phyloP scores from a whole-genome alignment of 2,113 vertebrate genomes.

The Nicator chloris region DNA sequence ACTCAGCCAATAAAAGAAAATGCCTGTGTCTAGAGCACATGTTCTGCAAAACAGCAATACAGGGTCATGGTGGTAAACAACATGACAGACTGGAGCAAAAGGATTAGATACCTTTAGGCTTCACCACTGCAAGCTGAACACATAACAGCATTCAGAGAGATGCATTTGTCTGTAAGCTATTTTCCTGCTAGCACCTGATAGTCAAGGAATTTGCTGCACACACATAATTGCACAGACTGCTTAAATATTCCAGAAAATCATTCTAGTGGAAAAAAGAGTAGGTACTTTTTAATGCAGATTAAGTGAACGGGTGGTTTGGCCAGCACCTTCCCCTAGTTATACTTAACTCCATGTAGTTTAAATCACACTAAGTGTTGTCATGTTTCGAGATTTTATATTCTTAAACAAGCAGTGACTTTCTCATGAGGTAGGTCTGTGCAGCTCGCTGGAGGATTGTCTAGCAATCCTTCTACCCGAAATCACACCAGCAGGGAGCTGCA shows the following conservation, averaged over 20 bases:
- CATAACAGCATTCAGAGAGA: neutral
- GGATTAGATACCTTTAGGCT: neutral
- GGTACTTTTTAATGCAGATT: neutral
- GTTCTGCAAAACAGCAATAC: neutral
- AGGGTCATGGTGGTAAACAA: neutral
- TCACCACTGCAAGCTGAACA: neutral
- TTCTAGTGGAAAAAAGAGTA: neutral
- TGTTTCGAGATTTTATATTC: neutral
- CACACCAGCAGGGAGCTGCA: neutral
- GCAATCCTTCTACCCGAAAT: neutral
- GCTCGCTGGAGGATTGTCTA: neutral
- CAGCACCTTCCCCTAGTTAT: neutral
- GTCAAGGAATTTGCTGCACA: neutral
- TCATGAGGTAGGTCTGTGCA: neutral
- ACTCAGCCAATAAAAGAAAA: neutral
- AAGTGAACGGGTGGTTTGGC: neutral
- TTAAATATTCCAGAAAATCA: neutral
- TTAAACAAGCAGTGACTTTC: neutral
- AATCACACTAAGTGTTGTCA: neutral
- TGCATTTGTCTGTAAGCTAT: neutral
- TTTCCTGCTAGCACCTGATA: constrained; percentile 18
- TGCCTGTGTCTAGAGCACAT: neutral
- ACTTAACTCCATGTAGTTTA: neutral
- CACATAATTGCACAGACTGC: neutral
- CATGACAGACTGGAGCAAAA: neutral